Percentiles rank a stretch among this genome's conserved stretches.
phyloP scores from a whole-genome alignment of 2,797 vertebrate species.

The Enteromius anoplus region DNA sequence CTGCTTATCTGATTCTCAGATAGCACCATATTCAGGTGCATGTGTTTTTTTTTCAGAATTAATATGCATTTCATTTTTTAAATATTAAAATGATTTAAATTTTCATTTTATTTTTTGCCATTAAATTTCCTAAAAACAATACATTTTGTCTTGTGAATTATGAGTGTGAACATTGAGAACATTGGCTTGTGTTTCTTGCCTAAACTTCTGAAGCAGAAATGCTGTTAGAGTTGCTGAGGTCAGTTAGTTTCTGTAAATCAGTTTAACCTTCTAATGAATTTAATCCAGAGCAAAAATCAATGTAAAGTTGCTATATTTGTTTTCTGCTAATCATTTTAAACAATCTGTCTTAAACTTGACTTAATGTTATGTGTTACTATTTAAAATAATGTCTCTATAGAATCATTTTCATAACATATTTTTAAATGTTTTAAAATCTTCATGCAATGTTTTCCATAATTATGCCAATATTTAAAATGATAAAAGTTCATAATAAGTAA shows the following conservation, averaged over 20 bases:
- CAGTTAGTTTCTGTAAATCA: not conserved
- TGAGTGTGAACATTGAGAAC: not conserved
- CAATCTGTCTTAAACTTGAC: not conserved
- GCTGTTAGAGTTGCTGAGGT: too few relatives aligned
- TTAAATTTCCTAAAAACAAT: not conserved
- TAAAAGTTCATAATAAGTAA: not conserved
- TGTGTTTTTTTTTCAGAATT: slow-evolving; percentile 3
- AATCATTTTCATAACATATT: not conserved
- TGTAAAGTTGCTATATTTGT: not conserved
- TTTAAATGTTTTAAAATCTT: not conserved
- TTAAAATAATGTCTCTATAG: not conserved
- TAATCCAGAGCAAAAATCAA: not conserved
- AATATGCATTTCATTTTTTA: not conserved
- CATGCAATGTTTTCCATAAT: not conserved
- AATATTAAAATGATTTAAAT: not conserved
- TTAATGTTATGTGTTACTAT: not conserved
- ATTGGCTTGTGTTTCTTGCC: not conserved
- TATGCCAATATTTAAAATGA: not conserved
- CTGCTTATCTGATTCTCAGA: slow-evolving; percentile 54
- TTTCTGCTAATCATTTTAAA: not conserved
- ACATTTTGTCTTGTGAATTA: not conserved
- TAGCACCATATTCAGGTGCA: slow-evolving; percentile 19
- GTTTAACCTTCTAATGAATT: not conserved
- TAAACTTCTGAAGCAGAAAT: not conserved
- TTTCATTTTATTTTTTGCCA: not conserved